Evolutionary conservation across 2,113 vertebrate genomes (phyloP).

Genomic region (Melanocharis versteri): DNA sequence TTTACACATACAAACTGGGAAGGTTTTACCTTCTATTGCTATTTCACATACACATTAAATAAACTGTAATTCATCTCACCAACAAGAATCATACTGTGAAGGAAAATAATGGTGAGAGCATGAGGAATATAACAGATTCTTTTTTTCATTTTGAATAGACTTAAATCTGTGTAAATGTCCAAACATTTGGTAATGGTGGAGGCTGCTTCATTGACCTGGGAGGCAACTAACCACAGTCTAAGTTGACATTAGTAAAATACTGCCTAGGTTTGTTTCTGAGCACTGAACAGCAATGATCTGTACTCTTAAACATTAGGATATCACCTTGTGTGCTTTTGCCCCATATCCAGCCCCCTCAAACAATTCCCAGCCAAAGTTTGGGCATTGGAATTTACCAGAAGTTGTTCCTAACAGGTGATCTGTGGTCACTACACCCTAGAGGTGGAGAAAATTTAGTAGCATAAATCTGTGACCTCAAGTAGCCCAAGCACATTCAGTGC

Average conservation of each 20-base stretch:
- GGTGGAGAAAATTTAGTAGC: background rate
- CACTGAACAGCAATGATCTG: background rate
- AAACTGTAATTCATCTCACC: background rate
- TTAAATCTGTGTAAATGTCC: background rate
- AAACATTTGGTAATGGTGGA: background rate
- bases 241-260: background rate
- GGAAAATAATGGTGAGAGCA: background rate
- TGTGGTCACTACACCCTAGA: background rate
- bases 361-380: background rate
- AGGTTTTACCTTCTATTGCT: background rate
- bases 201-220: background rate
- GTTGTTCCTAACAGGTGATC: background rate
- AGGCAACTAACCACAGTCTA: background rate
- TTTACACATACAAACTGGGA: background rate
- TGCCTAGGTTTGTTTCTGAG: background rate
- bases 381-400: background rate
- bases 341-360: background rate
- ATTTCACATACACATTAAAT: background rate
- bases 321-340: background rate
- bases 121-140: background rate
- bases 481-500: background rate
- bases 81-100: background rate
- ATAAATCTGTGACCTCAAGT: background rate
- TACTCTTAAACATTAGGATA: background rate
- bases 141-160: background rate